Evolutionary conservation across 2,797 vertebrate species (phyloP), one percentile per base, ranked within the genome.

Genomic region (Clamator glandarius): DNA sequence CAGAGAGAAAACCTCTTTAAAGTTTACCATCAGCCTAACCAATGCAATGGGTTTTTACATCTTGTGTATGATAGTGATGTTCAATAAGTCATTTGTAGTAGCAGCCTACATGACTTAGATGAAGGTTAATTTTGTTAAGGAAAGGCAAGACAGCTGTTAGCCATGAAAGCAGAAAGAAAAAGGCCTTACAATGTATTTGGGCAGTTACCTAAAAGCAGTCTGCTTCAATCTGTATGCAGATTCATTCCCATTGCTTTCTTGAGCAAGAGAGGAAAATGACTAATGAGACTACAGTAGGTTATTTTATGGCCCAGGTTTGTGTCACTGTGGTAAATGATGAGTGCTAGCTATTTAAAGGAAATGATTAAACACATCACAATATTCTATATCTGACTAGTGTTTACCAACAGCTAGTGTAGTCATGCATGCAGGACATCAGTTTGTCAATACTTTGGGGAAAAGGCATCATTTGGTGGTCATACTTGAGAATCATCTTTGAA

Each of bases 81-180:
- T 90, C 1, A 4, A 17, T 35, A 68, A 91, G 59, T 64, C 44
- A 46, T 61, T 91, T 11, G 2, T 26, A 51, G 84, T 68, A 83
- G 83, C 57, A 66, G 72, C 66, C n/a, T n/a, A 64, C 63, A 42
- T 63, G 6, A 31, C 57, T 84, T 70, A 39, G 39, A 59, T 72
- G 8, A 25, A 61, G 64, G 46, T 74, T 83, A 77, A 50, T 94
- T 97, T 89, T 93, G 17, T 81, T 88, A 20, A 61, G 31, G 87
- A 55, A n/a, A 29, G 36, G 16, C n/a, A 62, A 80, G 48, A 33
- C 55, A 91, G 52, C 20, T 74, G 16, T 23, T 42, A 92, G 76
- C 18, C 51, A 26, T 28, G n/a, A 73, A 54, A 93, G 46, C 28
- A 79, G 73, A 58, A 78, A 66, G 51, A 31, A 33, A 41, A 62